Evolutionary conservation across 2,113 vertebrate genomes (phyloP), one percentile per base, ranked within the genome.

Genomic region (Cebidichthys violaceus): DNA sequence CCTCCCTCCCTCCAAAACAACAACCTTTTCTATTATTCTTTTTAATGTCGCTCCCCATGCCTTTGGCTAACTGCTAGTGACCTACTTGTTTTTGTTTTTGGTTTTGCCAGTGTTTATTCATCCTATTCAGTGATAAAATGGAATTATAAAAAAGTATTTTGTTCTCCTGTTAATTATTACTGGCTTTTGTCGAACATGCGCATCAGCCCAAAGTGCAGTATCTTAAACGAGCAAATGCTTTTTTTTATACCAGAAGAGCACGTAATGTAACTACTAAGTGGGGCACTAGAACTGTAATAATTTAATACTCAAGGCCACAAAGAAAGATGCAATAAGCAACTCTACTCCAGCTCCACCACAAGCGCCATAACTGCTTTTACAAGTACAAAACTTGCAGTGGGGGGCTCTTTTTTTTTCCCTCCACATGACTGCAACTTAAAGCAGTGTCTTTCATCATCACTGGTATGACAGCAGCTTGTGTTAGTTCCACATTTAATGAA

Each of bases 21-120:
- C 92, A 92, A 91, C 92, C 93, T 94, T 92, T 91, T 95, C 89
- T 94, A 91, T 90, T 88, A 94, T 95, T 95, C 94, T 94, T 94
- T 95, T 94, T 95, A 93, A 93, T 93, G 93, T 94, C 60, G 84
- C 88, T 91, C 88, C 75, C 73, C 81, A 60, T 90, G 92, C 94
- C 93, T 90, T 91, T 82, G 92, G 94, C 94, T 90, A 91, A 83
- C 87, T 83, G 83, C 90, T 90, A 90, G 88, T 86, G 93, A 95
- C 94, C 94, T 89, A 93, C 94, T 95, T 95, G 91, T 91, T 95
- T 93, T 93, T 87, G 79, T 90, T 93, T 92, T 92, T 27, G 70
- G 81, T 92, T 92, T 92, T 77, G 67, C 84, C 75, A 43, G 84
- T 90, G 85, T 94, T 94, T 90, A 80, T 87, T 90, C 77, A 83